Evolutionary conservation across 2,113 vertebrate genomes (phyloP).

Genomic region (Solenodon paradoxus): DNA sequence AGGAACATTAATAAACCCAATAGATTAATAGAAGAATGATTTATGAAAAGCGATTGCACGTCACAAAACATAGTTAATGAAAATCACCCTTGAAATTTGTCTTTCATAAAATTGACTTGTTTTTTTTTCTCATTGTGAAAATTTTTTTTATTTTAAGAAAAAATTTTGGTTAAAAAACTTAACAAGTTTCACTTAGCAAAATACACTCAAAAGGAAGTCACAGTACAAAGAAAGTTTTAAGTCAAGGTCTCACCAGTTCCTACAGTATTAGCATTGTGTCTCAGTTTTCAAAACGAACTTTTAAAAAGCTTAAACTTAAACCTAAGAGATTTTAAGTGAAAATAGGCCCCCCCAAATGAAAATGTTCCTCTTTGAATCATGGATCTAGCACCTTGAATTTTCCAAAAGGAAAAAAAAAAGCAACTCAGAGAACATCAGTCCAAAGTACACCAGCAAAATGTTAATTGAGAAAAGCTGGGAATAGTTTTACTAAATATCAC

Average conservation of each 20-base stretch:
- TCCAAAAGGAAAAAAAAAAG: slow-evolving; percentile 40
- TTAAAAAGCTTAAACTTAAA: slow-evolving; percentile 78
- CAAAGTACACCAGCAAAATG: slow-evolving; percentile 69
- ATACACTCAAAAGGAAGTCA: slow-evolving; percentile 65
- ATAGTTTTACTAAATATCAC: slow-evolving; percentile 72
- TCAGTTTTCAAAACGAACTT: slow-evolving; percentile 54
- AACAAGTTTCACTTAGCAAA: slow-evolving; percentile 79
- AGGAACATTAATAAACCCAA: neutral
- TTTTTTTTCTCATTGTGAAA: slow-evolving; percentile 75
- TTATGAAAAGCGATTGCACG: neutral
- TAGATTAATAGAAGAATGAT: neutral
- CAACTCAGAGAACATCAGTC: slow-evolving; percentile 70
- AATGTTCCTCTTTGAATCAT: slow-evolving; percentile 70
- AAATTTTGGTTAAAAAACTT: slow-evolving; percentile 78
- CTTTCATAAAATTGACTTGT: neutral
- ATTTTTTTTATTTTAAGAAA: slow-evolving; percentile 81
- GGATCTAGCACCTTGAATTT: slow-evolving; percentile 78
- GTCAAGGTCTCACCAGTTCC: too few relatives aligned
- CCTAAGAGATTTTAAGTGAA: slow-evolving; percentile 74
- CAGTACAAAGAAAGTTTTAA: too few relatives aligned
- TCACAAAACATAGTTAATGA: neutral
- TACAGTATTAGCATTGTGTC: too few relatives aligned
- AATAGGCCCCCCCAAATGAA: slow-evolving; percentile 74
- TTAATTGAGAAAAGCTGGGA: slow-evolving; percentile 69
- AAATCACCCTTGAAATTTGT: neutral